Base-by-base conservation (phyloP, 2,113 vertebrate genomes). In the Labrus mixtus region DNA sequence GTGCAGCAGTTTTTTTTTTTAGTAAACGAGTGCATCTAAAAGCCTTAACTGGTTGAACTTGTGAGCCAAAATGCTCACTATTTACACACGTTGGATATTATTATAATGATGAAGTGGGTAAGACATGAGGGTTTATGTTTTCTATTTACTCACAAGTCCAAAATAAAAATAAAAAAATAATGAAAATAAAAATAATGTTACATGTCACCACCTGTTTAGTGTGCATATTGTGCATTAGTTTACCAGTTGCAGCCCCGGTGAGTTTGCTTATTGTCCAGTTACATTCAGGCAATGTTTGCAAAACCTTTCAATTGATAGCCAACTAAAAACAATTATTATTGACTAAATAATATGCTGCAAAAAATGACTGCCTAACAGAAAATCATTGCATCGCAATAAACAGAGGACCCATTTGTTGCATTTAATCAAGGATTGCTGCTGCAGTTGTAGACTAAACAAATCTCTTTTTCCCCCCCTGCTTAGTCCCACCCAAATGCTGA, bases 311-410 rank as follows among this genome's bases (percentile, higher is more conserved):
- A 37, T 78, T 78, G 41, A 72, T 70, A 66, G 45, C 50, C 62
- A 75, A 65, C 33, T 71, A 57, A 68, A 0, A 74, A 66, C 17
- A 53, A 58, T 67, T 23, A 43, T 48, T n/a, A 72, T 62, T 57
- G 39, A 76, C 59, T 7, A 4, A 41, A 71, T 54, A 37, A 36
- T 62, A 16, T 54, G 36, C n/a, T 22, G 36, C 17, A 12, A 62
- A 22, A 0, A 78, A n/a, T n/a, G 45, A 54, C 46, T n/a, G 62
- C 41, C 3, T 8, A 54, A 4, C 3, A n/a, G 20, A 48, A 50
- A 54, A 59, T 2, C 45, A 41, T 7, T 46, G 68, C 70, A 57
- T 51, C 22, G 37, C 25, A 13, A 22, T 0, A 16, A 43, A 68
- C 6, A 64, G 67, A 68, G 7, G 4, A 2, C 17, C 4, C 16